Evolutionary conservation across 2,888 invertebrate species (phyloP).

Genomic region (Xestia ashworthii): DNA sequence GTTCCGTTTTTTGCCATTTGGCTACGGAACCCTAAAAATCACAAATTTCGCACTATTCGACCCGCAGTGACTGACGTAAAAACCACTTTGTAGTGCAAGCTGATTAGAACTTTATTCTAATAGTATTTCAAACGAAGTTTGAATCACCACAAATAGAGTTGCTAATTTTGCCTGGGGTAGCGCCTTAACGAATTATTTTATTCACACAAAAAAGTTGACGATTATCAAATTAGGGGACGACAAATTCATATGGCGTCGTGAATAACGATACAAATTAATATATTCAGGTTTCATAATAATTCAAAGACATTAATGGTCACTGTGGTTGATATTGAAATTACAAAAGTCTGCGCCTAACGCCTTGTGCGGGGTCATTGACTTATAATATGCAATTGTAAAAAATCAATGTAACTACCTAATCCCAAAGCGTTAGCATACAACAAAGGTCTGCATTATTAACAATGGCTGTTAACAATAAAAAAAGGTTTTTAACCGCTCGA

Average conservation of each 20-base stretch:
- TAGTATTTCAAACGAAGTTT: too few species aligned
- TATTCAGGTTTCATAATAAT: constrained; percentile 57
- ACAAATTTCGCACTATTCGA: too few species aligned
- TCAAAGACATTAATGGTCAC: constrained; percentile 58
- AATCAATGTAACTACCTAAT: constrained; percentile 71
- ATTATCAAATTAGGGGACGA: constrained; percentile 41
- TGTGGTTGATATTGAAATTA: constrained; percentile 57
- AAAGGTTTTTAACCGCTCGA: constrained; percentile 72
- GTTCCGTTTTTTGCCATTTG: too few species aligned
- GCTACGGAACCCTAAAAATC: too few species aligned
- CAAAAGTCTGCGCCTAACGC: constrained; percentile 53
- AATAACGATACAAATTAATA: constrained; percentile 50
- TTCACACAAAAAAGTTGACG: constrained; percentile 23
- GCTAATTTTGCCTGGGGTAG: too few species aligned
- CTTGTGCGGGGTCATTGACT: constrained; percentile 59
- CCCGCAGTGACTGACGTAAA: too few species aligned
- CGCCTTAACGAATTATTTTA: constrained; percentile 15
- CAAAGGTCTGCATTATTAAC: constrained; percentile 73
- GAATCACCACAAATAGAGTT: too few species aligned
- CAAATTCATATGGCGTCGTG: constrained; percentile 33
- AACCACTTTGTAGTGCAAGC: too few species aligned
- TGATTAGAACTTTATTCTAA: too few species aligned
- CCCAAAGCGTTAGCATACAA: constrained; percentile 68
- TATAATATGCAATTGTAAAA: constrained; percentile 75
- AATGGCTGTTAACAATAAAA: constrained; percentile 76